These are phyloP conservation scores for Drymodes brunneopygia DNA, from an alignment of 2,113 vertebrate genomes.

Conservation along the genomic window DNA sequence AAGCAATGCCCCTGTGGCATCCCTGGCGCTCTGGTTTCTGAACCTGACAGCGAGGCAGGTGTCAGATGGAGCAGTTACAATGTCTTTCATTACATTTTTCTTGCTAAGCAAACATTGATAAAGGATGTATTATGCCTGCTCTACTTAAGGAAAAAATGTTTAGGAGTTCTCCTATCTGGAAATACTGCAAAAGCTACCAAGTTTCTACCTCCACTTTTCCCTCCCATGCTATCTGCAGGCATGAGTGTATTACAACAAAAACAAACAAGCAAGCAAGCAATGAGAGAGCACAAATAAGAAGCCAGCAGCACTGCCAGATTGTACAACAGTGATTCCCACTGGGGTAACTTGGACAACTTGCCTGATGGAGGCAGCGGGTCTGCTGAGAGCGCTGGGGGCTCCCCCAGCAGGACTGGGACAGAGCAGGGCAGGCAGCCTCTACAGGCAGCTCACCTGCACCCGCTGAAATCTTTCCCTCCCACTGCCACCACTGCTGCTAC, in stretches of 20 bases:
- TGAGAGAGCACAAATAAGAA: background rate
- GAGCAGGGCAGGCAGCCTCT: background rate
- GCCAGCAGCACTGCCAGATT: background rate
- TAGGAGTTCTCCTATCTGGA: background rate
- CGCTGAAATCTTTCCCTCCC: accelerated
- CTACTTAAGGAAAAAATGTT: background rate
- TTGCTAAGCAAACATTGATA: background rate
- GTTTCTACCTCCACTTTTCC: background rate
- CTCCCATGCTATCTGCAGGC: background rate
- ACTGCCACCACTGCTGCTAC: accelerated
- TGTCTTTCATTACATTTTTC: background rate
- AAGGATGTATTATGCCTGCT: background rate
- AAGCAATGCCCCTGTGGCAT: accelerated
- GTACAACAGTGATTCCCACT: background rate
- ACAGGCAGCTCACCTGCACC: background rate
- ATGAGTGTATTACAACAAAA: background rate
- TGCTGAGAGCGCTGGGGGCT: background rate
- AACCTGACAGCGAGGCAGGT: background rate
- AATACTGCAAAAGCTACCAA: background rate
- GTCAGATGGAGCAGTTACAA: background rate
- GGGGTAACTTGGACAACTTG: background rate
- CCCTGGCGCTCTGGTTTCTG: background rate
- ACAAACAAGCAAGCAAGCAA: background rate
- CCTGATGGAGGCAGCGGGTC: background rate
- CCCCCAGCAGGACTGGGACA: background rate